Evolutionary conservation across 2,797 vertebrate genomes (phyloP).

Genomic region (Siniperca scherzeri): DNA sequence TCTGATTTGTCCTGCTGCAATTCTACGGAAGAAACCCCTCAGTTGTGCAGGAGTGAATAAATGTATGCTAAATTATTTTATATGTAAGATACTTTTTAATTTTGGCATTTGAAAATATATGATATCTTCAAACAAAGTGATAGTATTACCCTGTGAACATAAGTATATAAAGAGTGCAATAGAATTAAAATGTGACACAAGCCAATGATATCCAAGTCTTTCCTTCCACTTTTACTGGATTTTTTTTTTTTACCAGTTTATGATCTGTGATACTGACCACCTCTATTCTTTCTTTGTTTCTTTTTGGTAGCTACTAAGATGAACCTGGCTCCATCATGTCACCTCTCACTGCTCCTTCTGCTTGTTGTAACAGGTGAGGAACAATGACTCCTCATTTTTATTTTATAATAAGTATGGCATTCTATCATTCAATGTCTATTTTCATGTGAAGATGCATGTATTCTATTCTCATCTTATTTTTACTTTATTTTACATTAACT

Average conservation of each 20-base stretch:
- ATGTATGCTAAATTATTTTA: neutral
- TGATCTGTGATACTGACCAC: neutral
- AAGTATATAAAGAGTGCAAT: neutral
- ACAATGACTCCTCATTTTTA: neutral
- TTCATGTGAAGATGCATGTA: too few relatives aligned
- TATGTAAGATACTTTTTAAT: neutral
- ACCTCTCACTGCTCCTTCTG: slow-evolving; percentile 56
- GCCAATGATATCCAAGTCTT: neutral
- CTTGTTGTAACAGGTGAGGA: slow-evolving; percentile 63
- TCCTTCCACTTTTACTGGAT: neutral
- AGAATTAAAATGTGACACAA: neutral
- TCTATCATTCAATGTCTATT: too few relatives aligned
- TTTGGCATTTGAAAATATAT: too few relatives aligned
- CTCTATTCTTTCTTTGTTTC: neutral
- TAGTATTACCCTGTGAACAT: neutral
- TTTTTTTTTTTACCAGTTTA: neutral
- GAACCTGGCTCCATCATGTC: slow-evolving; percentile 44
- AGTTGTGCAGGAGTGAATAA: neutral
- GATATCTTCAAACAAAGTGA: neutral
- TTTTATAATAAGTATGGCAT: too few relatives aligned
- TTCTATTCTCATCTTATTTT: too few relatives aligned
- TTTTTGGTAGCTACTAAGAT: slow-evolving; percentile 55
- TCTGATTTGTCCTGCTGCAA: neutral
- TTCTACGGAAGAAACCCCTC: neutral
- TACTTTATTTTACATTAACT: too few relatives aligned